Base-by-base conservation (phyloP, 2,113 vertebrate genomes). In the Drymodes brunneopygia region DNA sequence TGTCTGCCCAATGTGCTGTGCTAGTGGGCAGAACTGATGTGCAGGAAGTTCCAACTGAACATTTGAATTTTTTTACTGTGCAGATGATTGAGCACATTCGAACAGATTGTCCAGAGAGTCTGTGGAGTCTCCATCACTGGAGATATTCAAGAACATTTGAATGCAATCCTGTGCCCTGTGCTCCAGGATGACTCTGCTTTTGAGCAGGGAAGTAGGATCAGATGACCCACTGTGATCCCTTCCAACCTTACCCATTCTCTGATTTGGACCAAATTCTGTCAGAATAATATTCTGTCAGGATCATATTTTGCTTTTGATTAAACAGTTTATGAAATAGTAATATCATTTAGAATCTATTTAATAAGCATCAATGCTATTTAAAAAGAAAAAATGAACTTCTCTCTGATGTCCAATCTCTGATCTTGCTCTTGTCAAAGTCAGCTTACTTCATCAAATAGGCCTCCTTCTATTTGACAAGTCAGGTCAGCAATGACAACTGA, bases 41-140 rank as follows among this genome's bases (percentile, higher is more conserved):
- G 13, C 22, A 9, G 31, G 31, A 72, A 57, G 8, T 33, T 50
- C 35, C 42, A 50, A 0, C 22, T 50, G 36, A 50, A 19, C 33
- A 3, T 0, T 2, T 40, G 8, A 44, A 57, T 0, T 22, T 24
- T 2, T 35, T 72, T 44, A 23, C 51, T 57, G 31, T 50, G 21
- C 7, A 21, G 33, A 10, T 44, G 10, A 44, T 20, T 0, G 0
- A 29, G 4, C 1, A 1, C 31, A 44, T 56, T 42, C 0, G 0
- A 81, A 24, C 10, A 57, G 21, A 23, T 36, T 73, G 14, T 36
- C 23, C 19, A 21, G 15, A 36, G 31, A 50, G 8, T 4, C 16
- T 65, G 33, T 73, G 15, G 15, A 44, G 8, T 33, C 15, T 65
- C 17, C 15, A 5, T 11, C 12, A n/a, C 8, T 13, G 15, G 23